Base-by-base conservation (phyloP, 2,888 invertebrate genomes). In the Orthonevra nobilis region DNA sequence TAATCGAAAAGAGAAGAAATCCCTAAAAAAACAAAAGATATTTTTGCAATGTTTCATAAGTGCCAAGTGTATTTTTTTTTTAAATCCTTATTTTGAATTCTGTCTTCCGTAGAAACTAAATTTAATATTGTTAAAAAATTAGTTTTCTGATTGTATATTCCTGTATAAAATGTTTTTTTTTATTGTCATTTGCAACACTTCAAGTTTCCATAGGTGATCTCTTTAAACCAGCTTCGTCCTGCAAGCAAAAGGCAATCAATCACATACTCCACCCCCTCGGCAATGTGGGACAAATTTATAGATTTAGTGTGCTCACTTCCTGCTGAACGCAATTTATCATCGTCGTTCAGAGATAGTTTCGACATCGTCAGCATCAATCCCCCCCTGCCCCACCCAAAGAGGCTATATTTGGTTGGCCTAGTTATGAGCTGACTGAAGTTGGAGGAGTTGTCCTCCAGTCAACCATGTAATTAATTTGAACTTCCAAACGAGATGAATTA, bases 231-330 rank as follows among this genome's bases (percentile, higher is more conserved):
- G n/a, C n/a, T n/a, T n/a, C n/a, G n/a, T n/a, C n/a, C n/a, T n/a
- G n/a, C n/a, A n/a, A n/a, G n/a, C 20, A 40, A 44, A 72, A 36
- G 50, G 46, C 79, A 73, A 79, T 79, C 79, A 79, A 79, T 79
- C 79, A 79, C 58, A 68, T 42, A 32, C 60, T 54, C 66, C 48
- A 6, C 30, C 66, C 48, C 19, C 66, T 56, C 12, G 42, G 66
- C 79, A 68, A 73, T 73, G 58, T 73, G 54, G 79, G 73, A 79
- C 79, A 73, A 61, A 79, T 73, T 79, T 79, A 79, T 79, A 79
- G 79, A 79, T 68, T 79, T 44, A 73, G 61, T 46, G 56, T 42
- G 61, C 48, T 50, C 48, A 48, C 42, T 32, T 19, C n/a, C 73
- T 30, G 60, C 23, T 34, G 66, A 56, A n/a, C 32, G 66, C 34